Evolutionary conservation across 2,797 vertebrate genomes (phyloP).

Genomic region (Onychomys leucogaster): DNA sequence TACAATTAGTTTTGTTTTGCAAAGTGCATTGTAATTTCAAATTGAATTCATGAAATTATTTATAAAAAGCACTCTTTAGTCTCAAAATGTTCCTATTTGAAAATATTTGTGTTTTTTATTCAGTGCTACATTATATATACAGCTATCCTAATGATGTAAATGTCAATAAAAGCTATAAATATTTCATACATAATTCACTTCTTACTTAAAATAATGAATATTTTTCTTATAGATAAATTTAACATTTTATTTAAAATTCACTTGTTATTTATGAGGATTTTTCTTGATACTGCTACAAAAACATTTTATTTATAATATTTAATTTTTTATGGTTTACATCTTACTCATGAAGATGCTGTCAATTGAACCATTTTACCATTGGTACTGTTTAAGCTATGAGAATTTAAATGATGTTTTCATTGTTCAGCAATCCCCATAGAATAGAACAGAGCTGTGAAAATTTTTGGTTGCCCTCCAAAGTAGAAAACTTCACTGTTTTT

Average conservation of each 20-base stretch:
- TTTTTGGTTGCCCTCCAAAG: not conserved
- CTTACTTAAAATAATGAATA: not conserved
- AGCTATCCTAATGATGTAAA: not conserved
- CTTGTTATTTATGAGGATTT: not conserved
- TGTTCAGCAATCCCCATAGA: not conserved
- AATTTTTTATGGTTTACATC: not conserved
- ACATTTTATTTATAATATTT: not conserved
- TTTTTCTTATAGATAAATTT: conserved; percentile 19
- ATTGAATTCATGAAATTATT: not conserved
- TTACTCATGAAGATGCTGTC: not conserved
- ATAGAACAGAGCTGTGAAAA: not conserved
- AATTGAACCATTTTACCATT: not conserved
- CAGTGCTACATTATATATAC: not conserved
- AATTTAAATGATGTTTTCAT: not conserved
- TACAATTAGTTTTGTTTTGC: conserved; percentile 27
- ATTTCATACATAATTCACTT: not conserved
- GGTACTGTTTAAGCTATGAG: not conserved
- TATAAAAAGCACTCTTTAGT: not conserved
- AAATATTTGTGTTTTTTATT: conserved; percentile 1
- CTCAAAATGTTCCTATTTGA: not conserved
- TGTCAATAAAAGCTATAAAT: not conserved
- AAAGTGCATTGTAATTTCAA: conserved; percentile 4
- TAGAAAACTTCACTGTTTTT: not conserved
- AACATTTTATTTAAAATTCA: conserved; percentile 28
- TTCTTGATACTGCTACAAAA: not conserved